These are phyloP conservation scores for Melanotaenia trifasciata DNA, from an alignment of 2,797 vertebrate species.

Conservation along the genomic window DNA sequence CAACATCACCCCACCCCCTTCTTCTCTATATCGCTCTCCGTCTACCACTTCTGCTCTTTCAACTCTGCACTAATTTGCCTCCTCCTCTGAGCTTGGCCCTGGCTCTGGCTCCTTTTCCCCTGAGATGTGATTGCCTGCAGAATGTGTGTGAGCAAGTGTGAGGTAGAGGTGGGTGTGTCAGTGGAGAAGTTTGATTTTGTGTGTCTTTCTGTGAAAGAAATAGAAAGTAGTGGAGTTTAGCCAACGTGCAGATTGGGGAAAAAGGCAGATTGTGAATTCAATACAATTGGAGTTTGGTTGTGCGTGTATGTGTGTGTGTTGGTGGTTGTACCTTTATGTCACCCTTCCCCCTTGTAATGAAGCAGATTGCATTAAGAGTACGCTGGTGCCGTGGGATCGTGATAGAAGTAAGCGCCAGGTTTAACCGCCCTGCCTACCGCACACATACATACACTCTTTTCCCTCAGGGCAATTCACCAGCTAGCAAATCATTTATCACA, in stretches of 20 bases:
- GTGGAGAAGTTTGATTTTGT: constrained; percentile 45
- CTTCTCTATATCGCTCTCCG: constrained; percentile 29
- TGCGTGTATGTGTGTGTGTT: background rate
- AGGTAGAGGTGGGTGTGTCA: constrained; percentile 24
- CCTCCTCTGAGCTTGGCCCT: constrained; percentile 54
- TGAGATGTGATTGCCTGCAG: constrained; percentile 68
- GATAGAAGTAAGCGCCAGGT: constrained; percentile 63
- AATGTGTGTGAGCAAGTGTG: constrained; percentile 32
- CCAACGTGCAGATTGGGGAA: constrained; percentile 4
- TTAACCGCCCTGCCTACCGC: constrained; percentile 27
- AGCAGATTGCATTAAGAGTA: constrained; percentile 68
- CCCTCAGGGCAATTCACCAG: constrained; percentile 68
- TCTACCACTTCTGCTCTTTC: constrained; percentile 65
- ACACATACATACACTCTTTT: constrained; percentile 28
- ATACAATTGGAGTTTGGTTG: constrained; percentile 24
- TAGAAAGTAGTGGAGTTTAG: constrained; percentile 29
- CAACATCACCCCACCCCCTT: constrained; percentile 33
- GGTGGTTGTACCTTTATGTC: constrained; percentile 18
- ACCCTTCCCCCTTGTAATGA: constrained; percentile 45
- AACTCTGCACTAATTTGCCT: constrained; percentile 73
- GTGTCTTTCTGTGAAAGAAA: constrained; percentile 32
- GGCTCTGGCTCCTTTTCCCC: constrained; percentile 57
- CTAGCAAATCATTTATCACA: constrained; percentile 80
- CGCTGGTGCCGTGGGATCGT: constrained; percentile 53
- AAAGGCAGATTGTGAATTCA: constrained; percentile 21